These are phyloP conservation scores for Pelochelys cantorii DNA, from an alignment of 2,797 vertebrate species.

Conservation along the genomic window DNA sequence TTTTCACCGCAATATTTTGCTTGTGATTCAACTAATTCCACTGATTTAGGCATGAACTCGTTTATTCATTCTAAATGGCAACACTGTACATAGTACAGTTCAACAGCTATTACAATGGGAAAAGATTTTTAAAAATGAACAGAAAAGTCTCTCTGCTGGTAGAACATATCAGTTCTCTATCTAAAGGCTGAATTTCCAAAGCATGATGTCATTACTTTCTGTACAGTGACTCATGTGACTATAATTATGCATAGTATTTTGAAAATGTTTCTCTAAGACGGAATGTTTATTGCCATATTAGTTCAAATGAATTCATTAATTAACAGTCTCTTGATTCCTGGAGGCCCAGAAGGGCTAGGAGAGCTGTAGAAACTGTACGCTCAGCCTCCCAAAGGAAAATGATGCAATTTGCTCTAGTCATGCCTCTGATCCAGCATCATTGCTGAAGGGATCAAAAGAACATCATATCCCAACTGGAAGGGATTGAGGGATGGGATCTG, in stretches of 20 bases:
- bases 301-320: not conserved
- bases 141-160: not conserved
- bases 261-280: constrained; percentile 19
- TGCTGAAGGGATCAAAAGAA: not conserved
- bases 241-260: not conserved
- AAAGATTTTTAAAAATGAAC: constrained; percentile 7
- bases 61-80: constrained; percentile 12
- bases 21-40: not conserved
- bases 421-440: not conserved
- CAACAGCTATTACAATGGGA: constrained; percentile 1
- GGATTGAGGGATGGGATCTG: not conserved
- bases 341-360: not conserved
- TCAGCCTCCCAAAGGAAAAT: not conserved
- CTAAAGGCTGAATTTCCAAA: not conserved
- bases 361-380: not conserved
- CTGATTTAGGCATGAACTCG: not conserved
- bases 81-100: not conserved
- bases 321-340: not conserved
- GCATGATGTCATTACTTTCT: not conserved
- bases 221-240: not conserved
- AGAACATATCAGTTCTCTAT: not conserved
- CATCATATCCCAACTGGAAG: not conserved
- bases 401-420: not conserved
- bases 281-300: constrained; percentile 4
- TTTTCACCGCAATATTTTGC: not conserved